Base-by-base conservation (phyloP, 1,140 invertebrate genomes). In the Sinella curviseta region DNA sequence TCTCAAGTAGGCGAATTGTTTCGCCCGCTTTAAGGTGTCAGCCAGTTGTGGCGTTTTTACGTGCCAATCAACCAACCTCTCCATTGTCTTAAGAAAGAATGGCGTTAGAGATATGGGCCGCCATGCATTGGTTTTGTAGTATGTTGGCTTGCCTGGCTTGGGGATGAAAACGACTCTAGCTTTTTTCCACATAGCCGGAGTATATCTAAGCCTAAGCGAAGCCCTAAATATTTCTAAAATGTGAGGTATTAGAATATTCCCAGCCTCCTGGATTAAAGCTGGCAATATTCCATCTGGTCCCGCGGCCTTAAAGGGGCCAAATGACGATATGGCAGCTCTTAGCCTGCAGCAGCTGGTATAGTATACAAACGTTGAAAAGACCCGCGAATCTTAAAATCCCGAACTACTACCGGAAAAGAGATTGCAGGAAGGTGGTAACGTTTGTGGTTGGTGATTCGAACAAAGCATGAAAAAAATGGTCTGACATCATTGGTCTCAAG, bases 31-130 rank as follows among this genome's bases (percentile, higher is more conserved):
- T n/a, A n/a, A n/a, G n/a, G 1, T 65, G 0, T 28, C 14, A 0
- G 28, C 48, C 0, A 82, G 31, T 20, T 73, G n/a, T 12, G 57
- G 31, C 3, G 60, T 78, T 33, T 54, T 67, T 8, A 80, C 0
- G 20, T 76, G n/a, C 67, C 77, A 75, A 24, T 78, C 81, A 8
- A 82, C 30, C 16, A 82, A 30, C 20, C 77, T 60, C 36, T 82
- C 81, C 20, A 80, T 26, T n/a, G 54, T 73, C 54, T 82, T 82
- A 1, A 80, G 73, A 0, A 78, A n/a, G 35, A 80, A 82, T 24
- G 79, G 78, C 20, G 79, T 80, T 28, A 82, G 30, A 12, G 81
- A 82, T 4, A 82, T 0, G n/a, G n/a, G n/a, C n/a, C n/a, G n/a
- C n/a, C n/a, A n/a, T n/a, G n/a, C n/a, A n/a, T n/a, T n/a, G n/a